Conservation (phyloP, 2,797 vertebrate genomes). For the Sandelia bainsii region DNA sequence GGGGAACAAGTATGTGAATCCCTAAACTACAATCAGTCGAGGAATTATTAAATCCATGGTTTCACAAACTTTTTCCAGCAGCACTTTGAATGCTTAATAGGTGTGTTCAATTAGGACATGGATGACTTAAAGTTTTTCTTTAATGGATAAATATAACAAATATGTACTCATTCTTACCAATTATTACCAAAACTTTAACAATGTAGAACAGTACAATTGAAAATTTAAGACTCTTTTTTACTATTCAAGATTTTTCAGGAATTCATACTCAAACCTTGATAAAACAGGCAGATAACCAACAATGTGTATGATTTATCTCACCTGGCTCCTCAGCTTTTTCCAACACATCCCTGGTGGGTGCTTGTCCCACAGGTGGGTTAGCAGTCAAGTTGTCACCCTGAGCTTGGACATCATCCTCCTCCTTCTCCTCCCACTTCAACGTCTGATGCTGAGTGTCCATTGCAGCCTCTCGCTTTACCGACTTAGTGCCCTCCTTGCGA, state of each 20-base stretch:
- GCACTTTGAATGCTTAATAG: no score
- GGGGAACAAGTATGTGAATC: no score
- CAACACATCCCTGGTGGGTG: slow-evolving; percentile 60
- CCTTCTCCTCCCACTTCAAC: slow-evolving; percentile 39
- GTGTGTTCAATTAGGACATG: not conserved
- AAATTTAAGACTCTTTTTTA: no score
- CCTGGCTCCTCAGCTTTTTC: slow-evolving; percentile 75
- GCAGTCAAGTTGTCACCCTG: slow-evolving; percentile 21
- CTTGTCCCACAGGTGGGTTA: slow-evolving; percentile 52
- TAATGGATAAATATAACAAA: not conserved
- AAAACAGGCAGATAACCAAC: not conserved
- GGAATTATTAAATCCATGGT: no score
- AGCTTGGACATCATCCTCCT: slow-evolving; percentile 42
- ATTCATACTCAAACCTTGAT: not conserved
- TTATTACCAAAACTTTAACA: not conserved
- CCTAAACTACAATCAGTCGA: no score
- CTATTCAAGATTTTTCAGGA: not conserved
- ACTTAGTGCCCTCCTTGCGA: slow-evolving; percentile 72
- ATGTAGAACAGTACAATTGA: no score
- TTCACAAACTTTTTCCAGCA: no score
- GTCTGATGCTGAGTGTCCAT: slow-evolving; percentile 53
- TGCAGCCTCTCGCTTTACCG: slow-evolving; percentile 58
- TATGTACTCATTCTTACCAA: not conserved
- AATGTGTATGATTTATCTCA: slow-evolving; percentile 30
- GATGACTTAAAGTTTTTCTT: not conserved